A percentile compares a stretch with the other conserved stretches of the same genome.
These are phyloP conservation scores for Leptinotarsa lineolata DNA, from an alignment of 1,140 invertebrate species.

Conservation along the genomic window DNA sequence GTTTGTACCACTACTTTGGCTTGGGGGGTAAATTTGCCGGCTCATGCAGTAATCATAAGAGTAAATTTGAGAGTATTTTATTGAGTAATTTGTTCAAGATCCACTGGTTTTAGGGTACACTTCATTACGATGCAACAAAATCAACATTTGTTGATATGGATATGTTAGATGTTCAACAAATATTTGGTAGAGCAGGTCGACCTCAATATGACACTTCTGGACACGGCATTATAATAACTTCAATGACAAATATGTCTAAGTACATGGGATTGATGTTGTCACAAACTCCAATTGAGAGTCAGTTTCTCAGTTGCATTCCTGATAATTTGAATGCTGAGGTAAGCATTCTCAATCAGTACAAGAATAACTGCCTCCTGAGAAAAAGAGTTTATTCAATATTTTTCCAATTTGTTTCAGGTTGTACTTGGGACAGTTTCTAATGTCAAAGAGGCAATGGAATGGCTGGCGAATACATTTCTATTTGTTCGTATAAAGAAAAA, in stretches of 20 bases:
- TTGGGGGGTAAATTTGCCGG: constrained; percentile 99
- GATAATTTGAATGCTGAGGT: constrained; percentile 99
- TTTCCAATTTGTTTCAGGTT: constrained; percentile 64
- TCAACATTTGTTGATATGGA: constrained; percentile 94
- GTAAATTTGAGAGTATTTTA: constrained; percentile 57
- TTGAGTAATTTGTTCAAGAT: background rate
- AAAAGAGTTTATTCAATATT: background rate
- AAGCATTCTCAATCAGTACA: constrained; percentile 30
- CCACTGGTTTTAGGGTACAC: constrained; percentile 79
- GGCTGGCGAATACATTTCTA: constrained; percentile 97
- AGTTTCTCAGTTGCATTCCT: constrained; percentile 87
- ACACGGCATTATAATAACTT: constrained; percentile 95
- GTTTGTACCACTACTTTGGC: constrained; percentile 98
- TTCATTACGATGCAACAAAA: constrained; percentile 96
- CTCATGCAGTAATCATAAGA: constrained; percentile 95
- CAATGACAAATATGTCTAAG: constrained; percentile 89
- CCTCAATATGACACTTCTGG: constrained; percentile 93
- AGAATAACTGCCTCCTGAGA: too few relatives aligned
- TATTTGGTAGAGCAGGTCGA: constrained; percentile 96
- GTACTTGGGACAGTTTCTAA: constrained; percentile 93
- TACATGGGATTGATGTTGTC: constrained; percentile 94
- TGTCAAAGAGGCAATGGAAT: constrained; percentile 94
- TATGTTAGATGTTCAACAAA: constrained; percentile 98
- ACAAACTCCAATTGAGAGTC: constrained; percentile 98
- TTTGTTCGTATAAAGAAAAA: constrained; percentile 94